These are phyloP conservation scores for Bufotes viridis DNA, from an alignment of 2,797 vertebrate genomes.

Conservation along the genomic window DNA sequence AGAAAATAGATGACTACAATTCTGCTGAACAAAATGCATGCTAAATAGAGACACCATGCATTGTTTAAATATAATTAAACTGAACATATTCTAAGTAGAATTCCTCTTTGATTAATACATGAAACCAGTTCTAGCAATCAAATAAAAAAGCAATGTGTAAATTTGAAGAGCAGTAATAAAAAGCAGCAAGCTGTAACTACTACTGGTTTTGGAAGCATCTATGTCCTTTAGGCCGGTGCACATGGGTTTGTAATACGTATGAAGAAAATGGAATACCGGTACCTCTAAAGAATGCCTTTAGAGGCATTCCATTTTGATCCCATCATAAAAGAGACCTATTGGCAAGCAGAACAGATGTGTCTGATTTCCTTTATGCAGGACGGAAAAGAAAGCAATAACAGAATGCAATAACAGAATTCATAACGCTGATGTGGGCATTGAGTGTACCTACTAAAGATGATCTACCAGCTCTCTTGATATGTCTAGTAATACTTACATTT, in stretches of 20 bases:
- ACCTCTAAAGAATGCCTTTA: too few relatives aligned
- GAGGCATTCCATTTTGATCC: too few relatives aligned
- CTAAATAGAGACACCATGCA: background rate
- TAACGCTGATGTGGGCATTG: too few relatives aligned
- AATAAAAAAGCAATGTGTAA: constrained; percentile 9
- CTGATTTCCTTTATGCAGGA: too few relatives aligned
- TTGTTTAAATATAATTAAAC: constrained; percentile 29
- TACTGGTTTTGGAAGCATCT: background rate
- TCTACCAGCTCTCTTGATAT: too few relatives aligned
- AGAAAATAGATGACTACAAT: constrained; percentile 1
- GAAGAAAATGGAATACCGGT: background rate
- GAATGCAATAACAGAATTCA: too few relatives aligned
- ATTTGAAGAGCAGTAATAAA: background rate
- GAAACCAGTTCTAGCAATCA: background rate
- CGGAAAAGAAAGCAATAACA: too few relatives aligned
- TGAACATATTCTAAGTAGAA: background rate
- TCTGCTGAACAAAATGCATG: constrained; percentile 3
- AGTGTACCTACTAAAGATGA: too few relatives aligned
- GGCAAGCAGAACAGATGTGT: too few relatives aligned
- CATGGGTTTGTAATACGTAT: background rate
- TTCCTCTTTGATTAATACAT: constrained; percentile 9
- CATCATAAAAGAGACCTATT: too few relatives aligned
- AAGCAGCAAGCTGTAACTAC: background rate
- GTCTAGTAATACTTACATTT: too few relatives aligned
- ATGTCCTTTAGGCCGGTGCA: background rate